phyloP scores from a whole-genome alignment of 1,140 invertebrate species.

The Ericerus pela region DNA sequence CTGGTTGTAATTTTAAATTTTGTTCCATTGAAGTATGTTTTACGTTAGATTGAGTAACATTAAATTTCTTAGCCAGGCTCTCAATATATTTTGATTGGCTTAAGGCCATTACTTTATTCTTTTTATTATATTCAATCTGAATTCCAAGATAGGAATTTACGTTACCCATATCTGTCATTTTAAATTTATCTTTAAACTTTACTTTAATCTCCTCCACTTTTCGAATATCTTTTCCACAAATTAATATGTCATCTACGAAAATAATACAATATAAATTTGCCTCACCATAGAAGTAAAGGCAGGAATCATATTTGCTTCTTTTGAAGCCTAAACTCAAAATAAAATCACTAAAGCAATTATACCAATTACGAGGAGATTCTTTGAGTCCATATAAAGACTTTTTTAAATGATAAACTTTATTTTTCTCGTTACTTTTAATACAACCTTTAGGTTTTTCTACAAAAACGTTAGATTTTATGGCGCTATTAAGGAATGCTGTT shows the following conservation, averaged over 20 bases:
- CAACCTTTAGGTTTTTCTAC: constrained; percentile 17
- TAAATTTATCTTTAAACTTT: constrained; percentile 6
- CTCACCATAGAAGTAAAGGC: background rate
- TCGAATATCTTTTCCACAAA: background rate
- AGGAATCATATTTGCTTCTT: background rate
- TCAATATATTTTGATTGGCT: constrained; percentile 1
- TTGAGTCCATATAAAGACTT: constrained; percentile 14
- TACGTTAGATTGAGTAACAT: background rate
- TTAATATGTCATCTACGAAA: constrained; percentile 13
- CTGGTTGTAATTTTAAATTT: background rate
- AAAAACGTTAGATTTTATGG: constrained; percentile 6
- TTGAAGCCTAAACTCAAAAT: background rate
- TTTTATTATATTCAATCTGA: background rate
- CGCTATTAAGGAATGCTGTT: constrained; percentile 13
- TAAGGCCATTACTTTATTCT: background rate
- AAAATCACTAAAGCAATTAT: constrained; percentile 8
- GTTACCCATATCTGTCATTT: constrained; percentile 2
- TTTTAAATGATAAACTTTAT: constrained; percentile 11
- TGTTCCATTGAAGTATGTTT: background rate
- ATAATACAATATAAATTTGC: background rate
- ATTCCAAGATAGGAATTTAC: constrained; percentile 12
- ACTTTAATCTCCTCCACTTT: background rate
- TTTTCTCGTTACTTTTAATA: background rate
- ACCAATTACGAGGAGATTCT: constrained; percentile 6
- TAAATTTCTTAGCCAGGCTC: background rate